Percentiles rank a stretch among this genome's conserved stretches.
phyloP scores from a whole-genome alignment of 2,113 vertebrate species.

The Stegostoma tigrinum region DNA sequence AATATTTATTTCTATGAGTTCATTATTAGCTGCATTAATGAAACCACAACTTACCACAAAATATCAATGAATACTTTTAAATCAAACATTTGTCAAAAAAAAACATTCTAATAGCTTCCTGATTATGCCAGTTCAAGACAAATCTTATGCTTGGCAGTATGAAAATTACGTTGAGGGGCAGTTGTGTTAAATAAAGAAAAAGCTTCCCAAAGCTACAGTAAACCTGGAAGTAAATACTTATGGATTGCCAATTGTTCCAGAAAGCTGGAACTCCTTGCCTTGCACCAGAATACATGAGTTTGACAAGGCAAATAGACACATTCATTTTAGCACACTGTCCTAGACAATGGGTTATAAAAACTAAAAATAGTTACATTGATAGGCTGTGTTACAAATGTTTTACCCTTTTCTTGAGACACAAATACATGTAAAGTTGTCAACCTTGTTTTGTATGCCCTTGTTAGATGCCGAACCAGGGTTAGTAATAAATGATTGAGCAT shows the following conservation, averaged over 20 bases:
- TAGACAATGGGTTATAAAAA: neutral
- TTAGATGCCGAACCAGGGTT: neutral
- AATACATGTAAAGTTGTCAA: neutral
- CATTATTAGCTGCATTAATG: neutral
- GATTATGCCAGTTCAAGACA: neutral
- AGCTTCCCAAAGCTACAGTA: neutral
- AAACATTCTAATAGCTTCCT: neutral
- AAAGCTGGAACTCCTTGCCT: neutral
- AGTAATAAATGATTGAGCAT: neutral
- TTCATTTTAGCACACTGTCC: constrained; percentile 1
- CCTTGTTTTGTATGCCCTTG: constrained; percentile 18
- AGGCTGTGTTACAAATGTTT: neutral
- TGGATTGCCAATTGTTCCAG: neutral
- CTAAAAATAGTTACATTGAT: constrained; percentile 5
- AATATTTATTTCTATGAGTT: neutral
- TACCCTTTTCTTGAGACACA: neutral
- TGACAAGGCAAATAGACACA: neutral
- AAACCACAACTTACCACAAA: neutral
- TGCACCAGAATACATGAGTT: neutral
- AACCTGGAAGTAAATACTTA: neutral
- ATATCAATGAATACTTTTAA: neutral
- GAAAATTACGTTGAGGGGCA: neutral
- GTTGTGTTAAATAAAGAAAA: neutral
- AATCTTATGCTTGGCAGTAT: neutral
- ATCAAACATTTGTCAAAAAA: neutral